phyloP scores from a whole-genome alignment of 1,140 invertebrate genomes.

The Scaptomyza graminum region DNA sequence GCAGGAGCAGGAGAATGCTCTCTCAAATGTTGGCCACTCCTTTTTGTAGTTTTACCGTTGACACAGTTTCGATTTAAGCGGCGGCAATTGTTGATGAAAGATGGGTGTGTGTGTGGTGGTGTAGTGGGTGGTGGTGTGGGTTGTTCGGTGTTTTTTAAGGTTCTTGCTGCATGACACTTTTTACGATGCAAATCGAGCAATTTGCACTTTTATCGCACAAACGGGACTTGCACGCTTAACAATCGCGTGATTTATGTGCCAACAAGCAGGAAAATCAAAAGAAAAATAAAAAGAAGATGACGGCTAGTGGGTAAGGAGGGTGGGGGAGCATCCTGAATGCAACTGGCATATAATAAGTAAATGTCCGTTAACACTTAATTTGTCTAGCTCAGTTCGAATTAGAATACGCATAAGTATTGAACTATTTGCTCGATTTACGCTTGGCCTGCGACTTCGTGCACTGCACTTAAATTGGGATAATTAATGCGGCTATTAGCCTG shows the following conservation, averaged over 20 bases:
- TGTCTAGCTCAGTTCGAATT: constrained; percentile 73
- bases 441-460: constrained; percentile 4
- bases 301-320: too few species aligned
- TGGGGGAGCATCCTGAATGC: constrained; percentile 10
- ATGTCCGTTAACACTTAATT: constrained; percentile 79
- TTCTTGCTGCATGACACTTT: constrained; percentile 43
- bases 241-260: constrained; percentile 68
- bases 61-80: constrained; percentile 60
- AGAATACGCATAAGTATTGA: constrained; percentile 59
- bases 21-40: constrained; percentile 48
- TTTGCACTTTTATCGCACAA: constrained; percentile 77
- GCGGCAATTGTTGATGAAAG: neutral
- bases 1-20: neutral
- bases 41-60: constrained; percentile 59
- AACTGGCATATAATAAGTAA: constrained; percentile 57
- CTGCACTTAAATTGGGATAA: constrained; percentile 65
- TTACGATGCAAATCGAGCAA: constrained; percentile 79
- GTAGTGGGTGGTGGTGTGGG: neutral
- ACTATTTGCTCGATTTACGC: constrained; percentile 17
- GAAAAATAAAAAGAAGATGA: neutral
- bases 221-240: constrained; percentile 70
- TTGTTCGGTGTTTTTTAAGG: neutral
- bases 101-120: neutral
- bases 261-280: neutral
- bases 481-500: constrained; percentile 63